Base-by-base conservation (phyloP, 2,888 invertebrate genomes). In the Anoplius nigerrimus region DNA sequence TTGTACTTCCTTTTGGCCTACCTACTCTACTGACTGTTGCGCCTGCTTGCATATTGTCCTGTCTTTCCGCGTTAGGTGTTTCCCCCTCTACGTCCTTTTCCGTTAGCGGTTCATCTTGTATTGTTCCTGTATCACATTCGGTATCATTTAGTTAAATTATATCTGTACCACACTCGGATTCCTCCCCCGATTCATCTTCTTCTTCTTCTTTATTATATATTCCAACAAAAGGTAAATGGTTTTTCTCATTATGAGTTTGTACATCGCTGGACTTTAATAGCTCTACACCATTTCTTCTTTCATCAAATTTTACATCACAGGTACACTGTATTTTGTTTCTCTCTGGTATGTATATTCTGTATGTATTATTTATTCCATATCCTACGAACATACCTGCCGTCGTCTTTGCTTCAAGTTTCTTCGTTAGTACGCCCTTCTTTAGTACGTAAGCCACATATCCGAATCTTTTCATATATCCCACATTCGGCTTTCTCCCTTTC, bases 281-380 rank as follows among this genome's bases (percentile, higher is more conserved):
- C 15, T 66, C 13, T 11, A 3, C 2, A 13, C 20, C 43, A 45
- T 52, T 52, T 5, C n/a, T 57, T 0, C 3, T 56, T n/a, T 61
- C 56, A 13, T 56, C 52, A 55, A 61, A 66, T 51, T 56, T 66
- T 5, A 56, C 66, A n/a, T 61, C 51, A 13, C 56, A 56, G 22
- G 55, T 56, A 16, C 51, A 22, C 6, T 18, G 6, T 0, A 60
- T 34, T 20, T 56, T 55, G 4, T 42, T 21, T 18, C 15, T 61
- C 43, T 61, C 16, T 2, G 55, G 56, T 13, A 66, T 61, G n/a
- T 66, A 61, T 18, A 66, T 24, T 43, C 61, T 16, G 21, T 66
- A 66, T 2, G 56, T 66, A 43, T 66, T 66, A 21, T 66, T 56
- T 2, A 4, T 3, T n/a, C n/a, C 13, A 5, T 22, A 55, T 6